Percentiles rank a stretch among this genome's conserved stretches.
These are phyloP conservation scores for Pristionchus japonicus DNA, from an alignment of 2,888 invertebrate genomes.

Conservation along the genomic window DNA sequence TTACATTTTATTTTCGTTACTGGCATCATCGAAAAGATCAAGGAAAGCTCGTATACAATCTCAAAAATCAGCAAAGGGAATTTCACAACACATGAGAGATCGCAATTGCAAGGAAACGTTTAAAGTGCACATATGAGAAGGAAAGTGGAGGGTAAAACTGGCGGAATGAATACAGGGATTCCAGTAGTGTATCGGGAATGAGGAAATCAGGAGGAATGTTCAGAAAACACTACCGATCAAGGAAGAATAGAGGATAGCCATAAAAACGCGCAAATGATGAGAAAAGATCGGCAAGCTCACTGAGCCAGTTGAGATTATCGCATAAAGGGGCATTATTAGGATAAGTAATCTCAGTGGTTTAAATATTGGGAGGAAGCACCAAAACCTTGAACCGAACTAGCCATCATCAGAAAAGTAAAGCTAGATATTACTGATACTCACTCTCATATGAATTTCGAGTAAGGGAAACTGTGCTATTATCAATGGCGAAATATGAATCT, in stretches of 20 bases:
- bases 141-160: not conserved
- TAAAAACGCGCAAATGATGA: not conserved
- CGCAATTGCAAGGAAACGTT: not conserved
- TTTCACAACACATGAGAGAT: slow-evolving; percentile 26
- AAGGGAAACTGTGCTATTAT: no score
- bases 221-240: not conserved
- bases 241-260: not conserved
- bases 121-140: slow-evolving; percentile 16
- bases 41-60: not conserved
- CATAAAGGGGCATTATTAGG: not conserved
- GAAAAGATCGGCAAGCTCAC: not conserved
- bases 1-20: not conserved
- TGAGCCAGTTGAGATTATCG: slow-evolving; percentile 8
- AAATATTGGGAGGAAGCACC: not conserved
- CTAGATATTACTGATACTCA: no score
- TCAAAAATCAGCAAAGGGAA: not conserved
- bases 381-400: not conserved
- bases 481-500: no score
- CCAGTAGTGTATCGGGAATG: not conserved
- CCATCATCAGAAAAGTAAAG: no score
- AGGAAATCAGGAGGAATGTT: not conserved
- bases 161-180: not conserved
- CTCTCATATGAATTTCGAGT: no score
- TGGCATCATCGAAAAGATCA: not conserved
- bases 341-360: not conserved